A percentile compares a stretch with the other conserved stretches of the same genome.
These are phyloP conservation scores for Hydra vulgaris DNA, from an alignment of 30 jellyfish, hydroid and myxozoan genomes.

Conservation along the genomic window DNA sequence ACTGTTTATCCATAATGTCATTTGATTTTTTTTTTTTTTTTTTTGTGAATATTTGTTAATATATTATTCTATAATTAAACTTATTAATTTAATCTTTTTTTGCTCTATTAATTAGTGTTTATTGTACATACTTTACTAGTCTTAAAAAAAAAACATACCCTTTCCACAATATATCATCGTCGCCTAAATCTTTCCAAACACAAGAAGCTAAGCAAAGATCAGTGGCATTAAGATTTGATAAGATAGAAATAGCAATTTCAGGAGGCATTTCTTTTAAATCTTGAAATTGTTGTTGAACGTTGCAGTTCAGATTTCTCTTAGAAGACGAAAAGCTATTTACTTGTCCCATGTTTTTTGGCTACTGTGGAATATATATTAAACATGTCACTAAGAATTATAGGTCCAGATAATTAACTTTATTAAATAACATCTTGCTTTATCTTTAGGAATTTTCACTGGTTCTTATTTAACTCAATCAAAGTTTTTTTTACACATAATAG, in stretches of 20 bases:
- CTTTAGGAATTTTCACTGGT: no score
- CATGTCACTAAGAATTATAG: not conserved
- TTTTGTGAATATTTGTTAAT: no score
- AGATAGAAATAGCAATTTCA: slow-evolving; percentile 70
- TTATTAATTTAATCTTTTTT: no score
- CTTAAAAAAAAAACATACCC: slow-evolving; percentile 21
- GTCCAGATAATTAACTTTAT: no score
- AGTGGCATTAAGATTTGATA: slow-evolving; percentile 83
- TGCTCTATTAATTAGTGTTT: no score
- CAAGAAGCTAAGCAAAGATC: slow-evolving; percentile 95
- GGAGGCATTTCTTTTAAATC: slow-evolving; percentile 86
- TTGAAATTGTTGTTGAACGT: slow-evolving; percentile 20
- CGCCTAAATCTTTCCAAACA: slow-evolving; percentile 88
- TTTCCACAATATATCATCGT: slow-evolving; percentile 79
- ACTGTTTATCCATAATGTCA: no score
- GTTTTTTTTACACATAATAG: no score
- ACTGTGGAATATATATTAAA: not conserved
- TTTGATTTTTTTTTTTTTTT: no score
- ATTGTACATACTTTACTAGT: no score
- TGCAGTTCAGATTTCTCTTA: not conserved
- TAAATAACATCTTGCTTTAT: no score
- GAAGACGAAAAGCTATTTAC: not conserved
- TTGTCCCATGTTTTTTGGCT: not conserved
- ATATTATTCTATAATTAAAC: no score
- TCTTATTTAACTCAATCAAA: no score